Base-by-base conservation (phyloP, 2,888 invertebrate species). In the Drosophila paranaensis region DNA sequence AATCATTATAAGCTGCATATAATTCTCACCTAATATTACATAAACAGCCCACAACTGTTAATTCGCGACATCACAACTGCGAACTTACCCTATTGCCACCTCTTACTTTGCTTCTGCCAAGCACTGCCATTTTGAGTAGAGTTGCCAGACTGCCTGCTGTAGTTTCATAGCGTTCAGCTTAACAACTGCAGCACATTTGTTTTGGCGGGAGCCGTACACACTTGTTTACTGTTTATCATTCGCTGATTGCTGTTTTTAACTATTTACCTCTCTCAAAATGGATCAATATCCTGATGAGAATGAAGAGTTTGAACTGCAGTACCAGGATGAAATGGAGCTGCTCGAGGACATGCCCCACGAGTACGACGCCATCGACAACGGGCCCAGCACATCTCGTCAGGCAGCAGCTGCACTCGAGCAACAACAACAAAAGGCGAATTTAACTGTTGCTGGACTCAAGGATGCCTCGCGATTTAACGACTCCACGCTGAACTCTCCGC, bases 271-370 rank as follows among this genome's bases (percentile, higher is more conserved):
- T 43, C 40, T 48, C n/a, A 45, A 57, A 64, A 87, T 87, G 89
- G 90, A 91, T 76, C 91, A 93, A 74, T 93, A 91, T 85, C 93
- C 93, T 2, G 93, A 93, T 63, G 92, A 92, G 64, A 95, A 95
- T 77, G 95, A 95, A 77, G 95, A 95, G 92, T 96, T 95, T 84
- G 96, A 96, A 90, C 93, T 95, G 57, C 95, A 95, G 94, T 95
- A 96, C 81, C 95, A 94, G 43, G 96, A 96, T 90, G 96, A 96
- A 82, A 88, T 96, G 75, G 95, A 96, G 81, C 91, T 95, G 91
- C 88, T 95, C 40, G 93, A 93, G 45, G 95, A 95, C 13, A 65
- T 86, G 50, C 82, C 78, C 2, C 68, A 77, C 8, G 81, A 82
- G 54, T 77, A 68, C 14, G 74, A 80, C 56, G 80, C 65, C 1